These are phyloP conservation scores for Drosophila auraria DNA, from an alignment of 1,140 invertebrate species.

Conservation along the genomic window DNA sequence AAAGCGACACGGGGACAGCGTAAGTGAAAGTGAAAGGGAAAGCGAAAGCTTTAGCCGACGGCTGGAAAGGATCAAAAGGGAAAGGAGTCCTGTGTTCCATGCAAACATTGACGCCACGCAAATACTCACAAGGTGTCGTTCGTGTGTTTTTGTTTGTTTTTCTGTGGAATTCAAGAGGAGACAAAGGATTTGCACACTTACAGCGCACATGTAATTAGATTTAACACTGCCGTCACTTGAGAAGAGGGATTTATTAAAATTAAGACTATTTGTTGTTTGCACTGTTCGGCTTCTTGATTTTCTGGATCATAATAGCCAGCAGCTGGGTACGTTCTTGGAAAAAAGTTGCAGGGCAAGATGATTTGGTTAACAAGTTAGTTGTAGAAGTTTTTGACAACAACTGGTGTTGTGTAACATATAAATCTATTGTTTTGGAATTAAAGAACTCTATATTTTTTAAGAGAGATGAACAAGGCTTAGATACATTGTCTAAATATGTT, in stretches of 20 bases:
- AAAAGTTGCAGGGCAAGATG: neutral
- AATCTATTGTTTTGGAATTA: neutral
- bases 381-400: neutral
- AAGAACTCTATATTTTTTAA: too few species aligned
- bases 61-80: constrained; percentile 34
- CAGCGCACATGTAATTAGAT: constrained; percentile 21
- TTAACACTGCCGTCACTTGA: neutral
- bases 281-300: constrained; percentile 1
- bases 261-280: constrained; percentile 28
- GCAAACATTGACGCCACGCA: constrained; percentile 38
- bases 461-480: too few species aligned
- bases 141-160: constrained; percentile 22
- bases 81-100: constrained; percentile 23
- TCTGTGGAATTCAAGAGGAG: neutral
- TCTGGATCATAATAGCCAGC: neutral
- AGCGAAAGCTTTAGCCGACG: neutral
- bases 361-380: neutral
- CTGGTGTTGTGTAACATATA: neutral
- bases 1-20: neutral
- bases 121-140: constrained; percentile 34
- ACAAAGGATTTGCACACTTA: constrained; percentile 8
- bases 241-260: constrained; percentile 32
- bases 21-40: constrained; percentile 1
- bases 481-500: too few species aligned
- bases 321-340: neutral